phyloP scores from a whole-genome alignment of 2,888 invertebrate genomes.

The Cabera pusaria region DNA sequence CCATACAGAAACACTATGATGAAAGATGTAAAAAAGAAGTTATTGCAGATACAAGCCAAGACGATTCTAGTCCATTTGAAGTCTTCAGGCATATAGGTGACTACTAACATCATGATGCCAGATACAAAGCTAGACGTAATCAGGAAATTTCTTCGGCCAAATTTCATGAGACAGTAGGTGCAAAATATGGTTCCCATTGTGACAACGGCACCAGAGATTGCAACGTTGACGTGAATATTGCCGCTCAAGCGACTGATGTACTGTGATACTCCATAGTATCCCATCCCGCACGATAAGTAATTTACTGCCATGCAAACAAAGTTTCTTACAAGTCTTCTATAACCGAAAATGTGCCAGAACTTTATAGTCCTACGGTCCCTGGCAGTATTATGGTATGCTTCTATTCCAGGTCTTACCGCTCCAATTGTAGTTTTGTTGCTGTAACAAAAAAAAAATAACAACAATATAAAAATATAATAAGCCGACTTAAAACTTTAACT shows the following conservation, averaged over 20 bases:
- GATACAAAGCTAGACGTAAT: slow-evolving; percentile 76
- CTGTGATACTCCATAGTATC: slow-evolving; percentile 92
- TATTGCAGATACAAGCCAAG: slow-evolving; percentile 87
- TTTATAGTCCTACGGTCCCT: slow-evolving; percentile 23
- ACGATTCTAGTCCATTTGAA: slow-evolving; percentile 74
- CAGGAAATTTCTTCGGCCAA: slow-evolving; percentile 85
- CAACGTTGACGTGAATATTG: slow-evolving; percentile 90
- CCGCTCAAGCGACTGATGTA: slow-evolving; percentile 90
- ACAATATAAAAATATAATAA: too few relatives aligned
- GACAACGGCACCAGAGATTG: slow-evolving; percentile 86
- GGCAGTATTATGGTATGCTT: slow-evolving; percentile 43
- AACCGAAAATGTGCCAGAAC: slow-evolving; percentile 60
- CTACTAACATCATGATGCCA: slow-evolving; percentile 56
- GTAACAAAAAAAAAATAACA: slow-evolving; percentile 31
- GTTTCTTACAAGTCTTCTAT: slow-evolving; percentile 82
- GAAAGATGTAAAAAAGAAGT: slow-evolving; percentile 91
- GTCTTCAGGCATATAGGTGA: slow-evolving; percentile 44
- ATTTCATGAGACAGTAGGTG: slow-evolving; percentile 82
- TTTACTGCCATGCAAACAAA: slow-evolving; percentile 86
- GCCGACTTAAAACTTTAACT: too few relatives aligned
- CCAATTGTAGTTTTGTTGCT: slow-evolving; percentile 47
- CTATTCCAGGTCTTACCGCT: slow-evolving; percentile 49
- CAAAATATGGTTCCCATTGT: slow-evolving; percentile 84
- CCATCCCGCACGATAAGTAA: slow-evolving; percentile 91
- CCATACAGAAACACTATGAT: slow-evolving; percentile 92